Conservation (phyloP, 2,888 invertebrate genomes). For the Priocnemis perturbator region DNA sequence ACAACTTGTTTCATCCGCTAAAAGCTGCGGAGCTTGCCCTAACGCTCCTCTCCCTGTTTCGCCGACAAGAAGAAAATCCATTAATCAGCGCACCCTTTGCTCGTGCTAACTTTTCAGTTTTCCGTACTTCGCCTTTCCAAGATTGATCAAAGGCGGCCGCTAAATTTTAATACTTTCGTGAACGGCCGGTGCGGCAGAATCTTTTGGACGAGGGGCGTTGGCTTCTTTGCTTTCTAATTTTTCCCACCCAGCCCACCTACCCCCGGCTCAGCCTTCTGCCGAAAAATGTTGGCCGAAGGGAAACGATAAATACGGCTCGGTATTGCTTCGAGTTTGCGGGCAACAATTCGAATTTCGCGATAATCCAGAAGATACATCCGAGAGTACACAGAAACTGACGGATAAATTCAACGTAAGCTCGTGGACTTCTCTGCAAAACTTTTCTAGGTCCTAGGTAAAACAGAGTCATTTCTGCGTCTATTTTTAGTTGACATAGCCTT, state of each 20-base stretch:
- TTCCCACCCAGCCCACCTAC: neutral
- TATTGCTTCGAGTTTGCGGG: too few relatives aligned
- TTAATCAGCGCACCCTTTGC: slow-evolving; percentile 41
- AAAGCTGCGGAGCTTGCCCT: slow-evolving; percentile 15
- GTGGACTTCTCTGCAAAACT: too few relatives aligned
- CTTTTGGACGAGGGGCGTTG: neutral
- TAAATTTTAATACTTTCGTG: slow-evolving; percentile 7
- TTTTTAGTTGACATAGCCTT: slow-evolving; percentile 3
- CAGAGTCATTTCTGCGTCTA: neutral
- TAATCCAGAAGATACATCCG: too few relatives aligned
- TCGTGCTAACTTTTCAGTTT: slow-evolving; percentile 25
- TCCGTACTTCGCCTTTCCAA: slow-evolving; percentile 10
- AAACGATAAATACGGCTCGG: too few relatives aligned
- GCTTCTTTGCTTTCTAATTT: slow-evolving; percentile 7
- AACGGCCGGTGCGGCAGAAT: slow-evolving; percentile 12
- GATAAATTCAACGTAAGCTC: too few relatives aligned
- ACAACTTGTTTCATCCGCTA: slow-evolving; percentile 20
- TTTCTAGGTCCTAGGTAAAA: too few relatives aligned
- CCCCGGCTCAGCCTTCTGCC: slow-evolving; percentile 26
- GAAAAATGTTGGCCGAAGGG: too few relatives aligned
- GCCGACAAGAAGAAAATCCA: slow-evolving; percentile 28
- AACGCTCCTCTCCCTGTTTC: slow-evolving; percentile 10
- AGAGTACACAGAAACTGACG: too few relatives aligned
- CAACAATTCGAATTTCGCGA: too few relatives aligned
- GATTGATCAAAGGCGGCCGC: slow-evolving; percentile 22